phyloP scores from a whole-genome alignment of 1,140 invertebrate species.

The Chionoecetes opilio region DNA sequence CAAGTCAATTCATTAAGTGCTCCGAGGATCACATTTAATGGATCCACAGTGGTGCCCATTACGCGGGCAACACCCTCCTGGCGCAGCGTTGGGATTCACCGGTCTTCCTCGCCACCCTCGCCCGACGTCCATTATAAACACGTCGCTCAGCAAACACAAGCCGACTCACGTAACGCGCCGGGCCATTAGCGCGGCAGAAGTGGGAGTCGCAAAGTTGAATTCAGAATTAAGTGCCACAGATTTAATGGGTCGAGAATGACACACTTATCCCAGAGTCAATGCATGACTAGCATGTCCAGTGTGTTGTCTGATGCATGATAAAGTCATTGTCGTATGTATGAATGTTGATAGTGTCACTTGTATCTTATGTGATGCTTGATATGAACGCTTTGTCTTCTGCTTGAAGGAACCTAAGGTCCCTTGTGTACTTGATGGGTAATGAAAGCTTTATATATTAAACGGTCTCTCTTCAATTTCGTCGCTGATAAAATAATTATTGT shows the following conservation, averaged over 20 bases:
- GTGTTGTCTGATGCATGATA: constrained; percentile 5
- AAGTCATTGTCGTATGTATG: background rate
- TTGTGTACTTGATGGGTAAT: background rate
- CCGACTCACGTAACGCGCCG: background rate
- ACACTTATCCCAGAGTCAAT: background rate
- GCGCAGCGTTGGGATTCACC: background rate
- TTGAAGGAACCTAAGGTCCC: background rate
- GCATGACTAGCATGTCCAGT: background rate
- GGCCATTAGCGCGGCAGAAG: background rate
- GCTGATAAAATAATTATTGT: background rate
- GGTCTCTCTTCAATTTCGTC: background rate
- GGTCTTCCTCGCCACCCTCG: background rate
- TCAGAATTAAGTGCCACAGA: background rate
- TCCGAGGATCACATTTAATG: constrained; percentile 14
- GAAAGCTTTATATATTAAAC: background rate
- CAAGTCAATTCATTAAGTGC: constrained; percentile 10
- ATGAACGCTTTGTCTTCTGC: background rate
- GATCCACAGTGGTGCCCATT: constrained; percentile 24
- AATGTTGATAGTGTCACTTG: background rate
- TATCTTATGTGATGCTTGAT: background rate
- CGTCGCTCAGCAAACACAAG: background rate
- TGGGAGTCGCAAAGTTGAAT: constrained; percentile 14
- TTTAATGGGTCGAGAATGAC: background rate
- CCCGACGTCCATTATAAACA: background rate
- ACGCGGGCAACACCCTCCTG: background rate